These are phyloP conservation scores for Catharus bicknelli DNA, from an alignment of 2,113 vertebrate genomes.

Conservation along the genomic window DNA sequence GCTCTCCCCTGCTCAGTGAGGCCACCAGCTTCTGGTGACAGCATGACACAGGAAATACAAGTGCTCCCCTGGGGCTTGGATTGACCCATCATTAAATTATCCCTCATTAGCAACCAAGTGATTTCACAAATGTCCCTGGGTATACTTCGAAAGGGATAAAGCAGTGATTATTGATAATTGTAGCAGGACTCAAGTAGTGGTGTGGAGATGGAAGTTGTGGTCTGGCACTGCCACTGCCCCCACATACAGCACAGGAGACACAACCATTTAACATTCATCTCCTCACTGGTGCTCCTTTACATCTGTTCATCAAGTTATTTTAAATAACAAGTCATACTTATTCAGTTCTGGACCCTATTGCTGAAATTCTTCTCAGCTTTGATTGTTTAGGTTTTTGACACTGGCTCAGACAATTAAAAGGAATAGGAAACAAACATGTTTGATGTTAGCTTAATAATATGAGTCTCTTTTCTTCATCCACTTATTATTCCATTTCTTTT, in stretches of 20 bases:
- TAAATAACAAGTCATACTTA: neutral
- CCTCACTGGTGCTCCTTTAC: neutral
- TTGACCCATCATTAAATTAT: neutral
- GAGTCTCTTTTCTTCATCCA: neutral
- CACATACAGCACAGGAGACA: rapidly evolving
- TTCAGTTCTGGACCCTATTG: neutral
- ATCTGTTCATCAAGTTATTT: neutral
- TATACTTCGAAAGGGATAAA: neutral
- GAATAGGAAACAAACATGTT: neutral
- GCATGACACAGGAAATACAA: neutral
- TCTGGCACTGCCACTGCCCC: neutral
- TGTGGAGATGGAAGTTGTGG: neutral
- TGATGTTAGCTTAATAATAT: neutral
- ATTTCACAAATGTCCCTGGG: neutral
- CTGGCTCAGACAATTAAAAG: neutral
- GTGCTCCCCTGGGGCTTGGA: neutral
- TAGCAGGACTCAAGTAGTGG: neutral
- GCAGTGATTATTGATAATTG: neutral
- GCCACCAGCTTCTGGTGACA: neutral
- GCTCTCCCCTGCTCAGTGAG: neutral
- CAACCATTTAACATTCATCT: neutral
- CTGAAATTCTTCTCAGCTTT: neutral
- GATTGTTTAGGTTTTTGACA: neutral
- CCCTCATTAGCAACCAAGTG: neutral
- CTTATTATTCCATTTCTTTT: neutral